Percentiles rank a stretch among this genome's conserved stretches.
Evolutionary conservation across 2,113 vertebrate species (phyloP).

Genomic region (Zonotrichia leucophrys): DNA sequence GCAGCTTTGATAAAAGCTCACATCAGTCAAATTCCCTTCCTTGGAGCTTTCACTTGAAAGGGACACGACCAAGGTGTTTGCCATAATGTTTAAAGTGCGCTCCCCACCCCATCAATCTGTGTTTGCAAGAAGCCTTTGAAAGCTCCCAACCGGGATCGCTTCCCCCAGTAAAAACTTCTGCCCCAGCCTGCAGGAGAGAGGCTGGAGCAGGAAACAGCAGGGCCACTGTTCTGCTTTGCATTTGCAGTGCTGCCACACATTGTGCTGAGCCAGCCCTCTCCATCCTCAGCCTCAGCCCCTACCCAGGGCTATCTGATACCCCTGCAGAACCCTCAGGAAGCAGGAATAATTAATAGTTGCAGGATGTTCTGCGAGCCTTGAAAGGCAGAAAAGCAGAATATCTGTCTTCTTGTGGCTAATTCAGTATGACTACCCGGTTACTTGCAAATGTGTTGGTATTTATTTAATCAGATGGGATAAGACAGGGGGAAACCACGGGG

Average conservation of each 20-base stretch:
- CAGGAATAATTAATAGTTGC: background rate
- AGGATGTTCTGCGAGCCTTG: background rate
- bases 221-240: background rate
- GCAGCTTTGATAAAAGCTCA: conserved; percentile 21
- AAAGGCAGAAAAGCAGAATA: background rate
- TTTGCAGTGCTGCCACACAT: background rate
- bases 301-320: background rate
- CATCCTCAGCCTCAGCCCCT: background rate
- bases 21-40: conserved; percentile 35
- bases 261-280: background rate
- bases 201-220: background rate
- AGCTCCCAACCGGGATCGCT: background rate
- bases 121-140: conserved; percentile 28
- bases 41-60: conserved; percentile 50
- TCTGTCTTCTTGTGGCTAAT: background rate
- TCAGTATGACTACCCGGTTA: background rate
- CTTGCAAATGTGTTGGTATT: conserved; percentile 35
- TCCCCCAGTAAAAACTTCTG: background rate
- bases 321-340: background rate
- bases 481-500: background rate
- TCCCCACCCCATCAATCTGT: conserved; percentile 20
- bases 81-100: background rate
- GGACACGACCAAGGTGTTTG: conserved; percentile 15
- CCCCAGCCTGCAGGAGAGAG: background rate
- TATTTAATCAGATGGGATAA: conserved; percentile 36